Percentiles rank a stretch among this genome's conserved stretches.
phyloP scores from a whole-genome alignment of 1,140 invertebrate species.

The Diabrotica undecimpunctata region DNA sequence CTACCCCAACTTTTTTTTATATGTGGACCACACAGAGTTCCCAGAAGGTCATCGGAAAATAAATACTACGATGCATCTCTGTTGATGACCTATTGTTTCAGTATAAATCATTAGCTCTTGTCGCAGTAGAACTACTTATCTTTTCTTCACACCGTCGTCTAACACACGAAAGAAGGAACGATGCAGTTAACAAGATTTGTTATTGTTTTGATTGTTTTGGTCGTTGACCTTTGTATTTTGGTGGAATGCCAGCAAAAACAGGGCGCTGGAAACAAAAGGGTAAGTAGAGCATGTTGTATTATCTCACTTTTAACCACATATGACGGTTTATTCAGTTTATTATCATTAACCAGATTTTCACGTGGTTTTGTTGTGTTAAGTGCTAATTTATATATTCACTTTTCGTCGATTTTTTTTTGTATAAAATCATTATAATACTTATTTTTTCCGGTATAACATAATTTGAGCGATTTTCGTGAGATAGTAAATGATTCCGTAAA shows the following conservation, averaged over 20 bases:
- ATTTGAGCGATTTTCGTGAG: too few relatives aligned
- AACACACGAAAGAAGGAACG: background rate
- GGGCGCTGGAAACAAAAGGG: background rate
- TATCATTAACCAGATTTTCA: too few relatives aligned
- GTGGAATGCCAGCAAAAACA: conserved; percentile 3
- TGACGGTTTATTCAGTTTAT: too few relatives aligned
- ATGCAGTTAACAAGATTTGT: background rate
- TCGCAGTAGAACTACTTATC: background rate
- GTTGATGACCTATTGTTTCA: background rate
- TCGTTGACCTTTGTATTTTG: background rate
- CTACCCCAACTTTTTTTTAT: background rate
- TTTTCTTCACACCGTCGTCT: background rate
- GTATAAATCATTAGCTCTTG: background rate
- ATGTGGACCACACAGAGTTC: background rate
- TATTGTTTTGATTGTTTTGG: conserved; percentile 5
- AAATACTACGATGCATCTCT: background rate
- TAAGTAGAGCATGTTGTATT: background rate
- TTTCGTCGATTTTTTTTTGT: too few relatives aligned
- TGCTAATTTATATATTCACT: too few relatives aligned
- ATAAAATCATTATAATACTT: too few relatives aligned
- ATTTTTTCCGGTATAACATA: too few relatives aligned
- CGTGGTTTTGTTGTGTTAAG: too few relatives aligned
- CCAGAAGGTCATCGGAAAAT: background rate
- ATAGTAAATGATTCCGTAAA: too few relatives aligned
- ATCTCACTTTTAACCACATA: background rate